These are phyloP conservation scores for Raja brachyura DNA, from an alignment of 2,113 vertebrate genomes.

Conservation along the genomic window DNA sequence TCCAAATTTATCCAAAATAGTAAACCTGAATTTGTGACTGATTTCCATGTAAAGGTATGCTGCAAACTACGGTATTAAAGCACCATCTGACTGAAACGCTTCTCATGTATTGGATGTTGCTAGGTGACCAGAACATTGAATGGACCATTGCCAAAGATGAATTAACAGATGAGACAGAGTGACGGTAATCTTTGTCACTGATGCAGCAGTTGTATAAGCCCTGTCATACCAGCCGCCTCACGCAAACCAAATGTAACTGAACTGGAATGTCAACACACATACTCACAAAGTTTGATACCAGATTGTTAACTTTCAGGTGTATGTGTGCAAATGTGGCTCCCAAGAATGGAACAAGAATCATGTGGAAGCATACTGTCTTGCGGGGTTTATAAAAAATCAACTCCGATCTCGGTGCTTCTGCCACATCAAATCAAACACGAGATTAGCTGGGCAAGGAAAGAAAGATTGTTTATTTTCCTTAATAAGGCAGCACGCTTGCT, in stretches of 20 bases:
- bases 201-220: constrained; percentile 91
- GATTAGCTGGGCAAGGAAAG: background rate
- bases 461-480: background rate
- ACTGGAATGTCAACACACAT: constrained; percentile 52
- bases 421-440: background rate
- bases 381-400: background rate
- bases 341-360: background rate
- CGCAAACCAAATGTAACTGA: constrained; percentile 92
- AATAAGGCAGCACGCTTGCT: too few species aligned
- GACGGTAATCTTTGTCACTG: constrained; percentile 88
- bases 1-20: constrained; percentile 75
- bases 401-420: background rate
- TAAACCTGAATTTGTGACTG: constrained; percentile 69
- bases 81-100: constrained; percentile 68
- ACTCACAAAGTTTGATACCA: constrained; percentile 21
- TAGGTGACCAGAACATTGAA: constrained; percentile 90
- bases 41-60: constrained; percentile 75
- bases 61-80: constrained; percentile 65
- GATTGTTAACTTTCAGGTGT: constrained; percentile 2
- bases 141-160: constrained; percentile 87
- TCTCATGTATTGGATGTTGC: constrained; percentile 82
- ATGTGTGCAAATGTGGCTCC: background rate
- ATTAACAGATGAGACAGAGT: constrained; percentile 83
- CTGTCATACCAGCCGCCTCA: constrained; percentile 94
- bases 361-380: background rate